Base-by-base conservation (phyloP, 2,113 vertebrate species). In the Odocoileus hemionus region DNA sequence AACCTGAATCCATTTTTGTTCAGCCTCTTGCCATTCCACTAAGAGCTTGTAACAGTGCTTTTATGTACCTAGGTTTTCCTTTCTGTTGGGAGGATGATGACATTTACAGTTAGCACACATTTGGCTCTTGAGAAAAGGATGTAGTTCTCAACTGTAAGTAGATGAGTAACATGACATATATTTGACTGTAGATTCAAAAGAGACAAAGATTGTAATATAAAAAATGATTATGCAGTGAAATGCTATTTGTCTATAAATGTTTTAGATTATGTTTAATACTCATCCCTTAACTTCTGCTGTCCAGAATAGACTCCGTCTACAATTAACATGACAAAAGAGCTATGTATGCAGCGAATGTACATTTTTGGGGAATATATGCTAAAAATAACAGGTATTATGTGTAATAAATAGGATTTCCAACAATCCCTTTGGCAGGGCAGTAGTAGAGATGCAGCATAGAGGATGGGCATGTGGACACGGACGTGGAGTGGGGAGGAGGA, bases 291-390 rank as follows among this genome's bases (percentile, higher is more conserved):
- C 7, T 52, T 84, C 25, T 78, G 3, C 6, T 43, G 4, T 55
- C 1, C 8, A 91, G 4, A 19, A 54, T 14, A 89, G 36, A 6
- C 3, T 50, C 39, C 57, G 45, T 83, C 14, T 94, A 50, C 33
- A 8, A 43, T 19, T 45, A 61, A n/a, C 61, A 58, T 7, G 13
- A 23, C 17, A 9, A 58, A 7, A 8, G 14, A 55, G 1, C 5
- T 55, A 7, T 43, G 19, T 1, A 7, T 7, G 11, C 13, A 21
- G 1, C 14, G 5, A 7, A 4, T 36, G 0, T 8, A 43, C 0
- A 43, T 78, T 64, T 93, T 13, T 36, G 47, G 21, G 25, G 10
- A 90, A 70, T 58, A 45, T 10, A 19, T 61, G 17, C n/a, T 43
- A 43, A 94, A 52, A 9, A 74, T 43, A 79, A 13, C 8, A 79